phyloP scores from a whole-genome alignment of 2,888 invertebrate genomes.

The Steromphala cineraria region DNA sequence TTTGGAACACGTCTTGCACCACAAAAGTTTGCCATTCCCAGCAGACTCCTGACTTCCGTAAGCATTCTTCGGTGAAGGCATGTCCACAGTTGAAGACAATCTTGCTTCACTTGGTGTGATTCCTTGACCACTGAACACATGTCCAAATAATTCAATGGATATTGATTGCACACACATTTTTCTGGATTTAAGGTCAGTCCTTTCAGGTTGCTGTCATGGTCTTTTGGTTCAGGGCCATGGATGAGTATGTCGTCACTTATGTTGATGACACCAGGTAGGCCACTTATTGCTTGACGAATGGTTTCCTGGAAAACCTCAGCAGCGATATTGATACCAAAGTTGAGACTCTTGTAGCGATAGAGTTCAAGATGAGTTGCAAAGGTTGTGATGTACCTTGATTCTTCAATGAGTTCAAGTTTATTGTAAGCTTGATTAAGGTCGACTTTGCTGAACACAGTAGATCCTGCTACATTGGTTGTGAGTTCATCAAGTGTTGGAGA shows the following conservation, averaged over 20 bases:
- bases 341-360: constrained; percentile 44
- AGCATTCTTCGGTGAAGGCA: constrained; percentile 4
- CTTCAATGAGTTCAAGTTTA: constrained; percentile 45
- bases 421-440: constrained; percentile 53
- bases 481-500: constrained; percentile 42
- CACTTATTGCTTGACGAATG: no score
- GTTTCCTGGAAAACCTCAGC: constrained; percentile 45
- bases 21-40: constrained; percentile 8
- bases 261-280: constrained; percentile 16
- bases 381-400: constrained; percentile 51
- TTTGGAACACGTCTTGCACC: constrained; percentile 22
- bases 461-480: constrained; percentile 30
- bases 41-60: constrained; percentile 22
- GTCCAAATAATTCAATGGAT: constrained; percentile 20
- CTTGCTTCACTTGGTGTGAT: constrained; percentile 24
- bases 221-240: constrained; percentile 5
- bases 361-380: constrained; percentile 48
- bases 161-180: constrained; percentile 20
- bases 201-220: constrained; percentile 29
- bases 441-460: constrained; percentile 46
- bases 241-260: constrained; percentile 32
- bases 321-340: constrained; percentile 46
- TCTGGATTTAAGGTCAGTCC: constrained; percentile 22
- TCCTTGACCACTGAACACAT: not conserved
- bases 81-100: not conserved